A percentile compares a stretch with the other conserved stretches of the same genome.
phyloP scores from a whole-genome alignment of 2,888 invertebrate genomes.

The Tenthredo amoena region DNA sequence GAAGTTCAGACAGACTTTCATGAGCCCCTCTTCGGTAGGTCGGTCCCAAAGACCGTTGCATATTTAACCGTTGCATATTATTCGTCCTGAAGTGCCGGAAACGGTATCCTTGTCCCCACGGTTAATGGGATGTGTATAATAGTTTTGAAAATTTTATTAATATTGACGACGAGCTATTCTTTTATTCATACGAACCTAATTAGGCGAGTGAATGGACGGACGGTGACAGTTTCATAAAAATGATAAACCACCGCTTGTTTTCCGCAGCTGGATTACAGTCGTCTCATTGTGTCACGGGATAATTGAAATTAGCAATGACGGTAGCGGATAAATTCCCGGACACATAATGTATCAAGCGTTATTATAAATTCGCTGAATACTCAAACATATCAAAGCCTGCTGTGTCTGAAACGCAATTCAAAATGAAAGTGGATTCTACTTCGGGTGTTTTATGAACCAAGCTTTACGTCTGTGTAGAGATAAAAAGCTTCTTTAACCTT shows the following conservation, averaged over 20 bases:
- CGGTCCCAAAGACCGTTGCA: constrained; percentile 30
- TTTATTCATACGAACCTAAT: constrained; percentile 2
- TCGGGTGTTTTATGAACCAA: background rate
- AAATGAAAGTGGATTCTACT: background rate
- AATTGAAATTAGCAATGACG: constrained; percentile 36
- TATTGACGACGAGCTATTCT: background rate
- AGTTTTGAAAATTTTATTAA: background rate
- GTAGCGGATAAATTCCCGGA: background rate
- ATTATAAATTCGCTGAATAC: background rate
- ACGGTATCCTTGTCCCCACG: constrained; percentile 1
- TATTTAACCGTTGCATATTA: constrained; percentile 36
- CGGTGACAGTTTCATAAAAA: constrained; percentile 14
- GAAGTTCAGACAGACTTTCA: constrained; percentile 15
- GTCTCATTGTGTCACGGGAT: constrained; percentile 27
- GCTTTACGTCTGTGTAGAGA: background rate
- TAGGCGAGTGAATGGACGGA: background rate
- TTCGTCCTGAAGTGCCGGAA: constrained; percentile 33
- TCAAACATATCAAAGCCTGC: background rate
- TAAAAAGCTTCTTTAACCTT: background rate
- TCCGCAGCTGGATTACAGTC: background rate
- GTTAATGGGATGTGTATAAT: too few species aligned
- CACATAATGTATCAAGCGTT: background rate
- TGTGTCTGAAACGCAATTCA: background rate
- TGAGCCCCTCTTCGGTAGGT: background rate
- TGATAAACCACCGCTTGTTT: constrained; percentile 36